These are phyloP conservation scores for Pangasius macronema DNA, from an alignment of 2,797 vertebrate species.

Conservation along the genomic window DNA sequence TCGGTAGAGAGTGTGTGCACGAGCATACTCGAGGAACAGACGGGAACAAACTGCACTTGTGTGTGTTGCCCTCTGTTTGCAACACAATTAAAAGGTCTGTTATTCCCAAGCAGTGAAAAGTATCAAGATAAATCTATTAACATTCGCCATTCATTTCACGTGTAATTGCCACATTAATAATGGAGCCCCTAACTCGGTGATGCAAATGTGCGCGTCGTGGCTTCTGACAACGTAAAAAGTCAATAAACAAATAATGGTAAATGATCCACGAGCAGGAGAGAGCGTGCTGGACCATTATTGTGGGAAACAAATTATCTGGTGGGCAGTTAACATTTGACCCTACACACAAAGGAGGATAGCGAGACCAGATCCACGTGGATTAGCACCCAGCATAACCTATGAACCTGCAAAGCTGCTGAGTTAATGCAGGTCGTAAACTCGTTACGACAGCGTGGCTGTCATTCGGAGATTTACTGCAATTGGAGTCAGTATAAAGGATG, in stretches of 20 bases:
- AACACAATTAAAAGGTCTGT: slow-evolving; percentile 49
- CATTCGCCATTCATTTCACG: slow-evolving; percentile 51
- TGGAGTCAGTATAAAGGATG: slow-evolving; percentile 12
- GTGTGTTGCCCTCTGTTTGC: slow-evolving; percentile 17
- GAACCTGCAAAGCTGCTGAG: slow-evolving; percentile 38
- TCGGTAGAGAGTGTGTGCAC: slow-evolving; percentile 26
- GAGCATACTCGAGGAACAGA: slow-evolving; percentile 40
- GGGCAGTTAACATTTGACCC: slow-evolving; percentile 51
- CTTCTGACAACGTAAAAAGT: slow-evolving; percentile 52
- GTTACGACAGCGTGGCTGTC: slow-evolving; percentile 20
- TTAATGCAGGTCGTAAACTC: slow-evolving; percentile 37
- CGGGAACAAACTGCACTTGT: slow-evolving; percentile 19
- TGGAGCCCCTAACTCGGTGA: slow-evolving; percentile 32
- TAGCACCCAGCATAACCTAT: slow-evolving; percentile 40
- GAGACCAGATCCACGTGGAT: slow-evolving; percentile 31
- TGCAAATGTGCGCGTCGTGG: slow-evolving; percentile 49
- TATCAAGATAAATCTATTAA: slow-evolving; percentile 52
- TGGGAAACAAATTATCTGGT: slow-evolving; percentile 37
- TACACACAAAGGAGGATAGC: slow-evolving; percentile 12
- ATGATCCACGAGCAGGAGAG: slow-evolving; percentile 45
- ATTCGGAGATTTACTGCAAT: slow-evolving; percentile 45
- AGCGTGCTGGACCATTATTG: slow-evolving; percentile 32
- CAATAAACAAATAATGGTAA: slow-evolving; percentile 58
- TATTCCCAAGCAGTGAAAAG: slow-evolving; percentile 43
- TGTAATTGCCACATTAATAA: slow-evolving; percentile 60